Base-by-base conservation (phyloP, 2,888 invertebrate genomes). In the Fabriciana adippe region DNA sequence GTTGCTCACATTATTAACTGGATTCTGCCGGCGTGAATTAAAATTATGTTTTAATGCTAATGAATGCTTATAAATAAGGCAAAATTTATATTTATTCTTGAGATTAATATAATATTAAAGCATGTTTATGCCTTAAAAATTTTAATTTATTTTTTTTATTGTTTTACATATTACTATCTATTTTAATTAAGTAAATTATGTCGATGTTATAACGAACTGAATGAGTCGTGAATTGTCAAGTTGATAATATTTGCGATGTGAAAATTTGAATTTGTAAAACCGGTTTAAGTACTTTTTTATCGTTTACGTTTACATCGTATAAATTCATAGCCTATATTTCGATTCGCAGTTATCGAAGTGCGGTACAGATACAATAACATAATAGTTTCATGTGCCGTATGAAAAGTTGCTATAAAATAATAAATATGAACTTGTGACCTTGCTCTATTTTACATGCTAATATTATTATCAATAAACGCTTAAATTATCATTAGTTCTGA, bases 191-290 rank as follows among this genome's bases (percentile, higher is more conserved):
- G 11, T 59, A 13, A 59, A 4, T 26, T 26, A 26, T 31, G 26
- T 59, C 26, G 59, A 26, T 26, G 21, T 48, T 21, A 21, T 15
- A 47, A 6, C 48, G 15, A 16, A 13, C 26, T 26, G 26, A 59
- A 48, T 59, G 59, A 59, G 48, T 48, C 59, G 59, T 31, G 48
- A 13, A 59, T 47, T 59, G 59, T 11, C 21, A 47, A 59, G 26
- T 59, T 59, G n/a, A 59, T 48, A 59, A 59, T 26, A 59, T 59
- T 59, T 59, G 47, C 47, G 26, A 48, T 26, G 57, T 57, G 21
- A 47, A 47, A 47, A 47, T 47, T 57, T 21, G 45, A 57, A 47
- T 57, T 57, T 47, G 47, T n/a, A 11, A 16, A 55, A 55, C 55
- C 13, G 55, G 55, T 55, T 55, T 41, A n/a, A 41, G 41, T 55